Base-by-base conservation (phyloP, 1,140 invertebrate species). In the Drosophila parvula region DNA sequence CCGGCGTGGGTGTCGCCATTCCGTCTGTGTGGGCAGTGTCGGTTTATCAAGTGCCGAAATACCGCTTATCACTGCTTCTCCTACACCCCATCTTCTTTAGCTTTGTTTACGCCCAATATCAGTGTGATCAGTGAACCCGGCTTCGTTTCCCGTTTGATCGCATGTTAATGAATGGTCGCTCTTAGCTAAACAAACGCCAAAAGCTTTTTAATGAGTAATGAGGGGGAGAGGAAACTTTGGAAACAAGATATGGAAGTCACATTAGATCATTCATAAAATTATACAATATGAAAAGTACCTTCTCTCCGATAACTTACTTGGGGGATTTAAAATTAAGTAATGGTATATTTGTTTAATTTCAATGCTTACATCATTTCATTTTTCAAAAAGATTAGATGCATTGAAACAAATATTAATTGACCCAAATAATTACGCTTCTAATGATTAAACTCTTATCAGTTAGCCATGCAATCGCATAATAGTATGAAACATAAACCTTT, bases 31-130 rank as follows among this genome's bases (percentile, higher is more conserved):
- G 12, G 56, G 53, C 32, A 6, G 11, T 16, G 30, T 27, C 4
- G 47, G 44, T 76, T 55, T 84, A 84, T 80, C 81, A 57, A 22
- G 27, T 18, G 32, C 27, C 5, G 16, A 47, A 55, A 16, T 63
- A 34, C 41, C 47, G 53, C 61, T 81, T 75, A 81, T 75, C 82
- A 22, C n/a, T 22, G 9, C 8, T 61, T 70, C 40, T 63, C 12
- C 47, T n/a, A n/a, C 51, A 55, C 30, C 51, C 36, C 30, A 22
- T 22, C 41, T 40, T 74, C 57, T 62, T 73, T 12, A 16, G 27
- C 22, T 47, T 74, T 74, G 45, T 64, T 74, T 75, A 64, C 76
- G 22, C 53, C n/a, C 9, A 50, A 68, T 47, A 47, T 63, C 36
- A 18, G n/a, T 43, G 44, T 43, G 44, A 51, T 70, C 47, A 38